Conservation (phyloP, 2,113 vertebrate genomes). For the Taxidea taxus region DNA sequence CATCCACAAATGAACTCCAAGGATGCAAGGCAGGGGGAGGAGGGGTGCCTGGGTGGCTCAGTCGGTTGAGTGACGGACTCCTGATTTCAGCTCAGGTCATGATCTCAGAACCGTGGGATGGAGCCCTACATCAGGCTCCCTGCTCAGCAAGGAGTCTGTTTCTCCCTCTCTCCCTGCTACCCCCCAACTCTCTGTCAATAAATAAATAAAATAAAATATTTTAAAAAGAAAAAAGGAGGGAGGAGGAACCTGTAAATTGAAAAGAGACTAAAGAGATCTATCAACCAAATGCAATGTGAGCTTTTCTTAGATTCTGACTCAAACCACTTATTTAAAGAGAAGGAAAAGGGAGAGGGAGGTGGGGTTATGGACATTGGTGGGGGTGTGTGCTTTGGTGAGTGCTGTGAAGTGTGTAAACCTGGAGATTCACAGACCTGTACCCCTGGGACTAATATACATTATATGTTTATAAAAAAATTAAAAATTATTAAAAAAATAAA, state of each 20-base stretch:
- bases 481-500: too few species aligned
- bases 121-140: neutral
- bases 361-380: too few species aligned
- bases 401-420: too few species aligned
- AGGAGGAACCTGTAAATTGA: neutral
- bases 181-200: neutral
- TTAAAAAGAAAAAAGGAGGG: neutral
- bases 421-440: too few species aligned
- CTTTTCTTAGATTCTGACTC: neutral
- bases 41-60: neutral
- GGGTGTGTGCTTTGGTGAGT: too few species aligned
- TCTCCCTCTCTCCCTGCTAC: neutral
- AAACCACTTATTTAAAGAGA: neutral
- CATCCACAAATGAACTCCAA: neutral
- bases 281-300: neutral
- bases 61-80: neutral
- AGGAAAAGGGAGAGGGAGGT: too few species aligned
- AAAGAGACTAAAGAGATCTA: neutral
- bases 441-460: too few species aligned
- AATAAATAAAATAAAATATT: neutral
- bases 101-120: neutral
- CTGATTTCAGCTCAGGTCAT: neutral
- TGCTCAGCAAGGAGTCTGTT: neutral
- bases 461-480: too few species aligned
- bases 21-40: neutral